Base-by-base conservation (phyloP, 2,888 invertebrate genomes). In the Drosophila anomalipes region DNA sequence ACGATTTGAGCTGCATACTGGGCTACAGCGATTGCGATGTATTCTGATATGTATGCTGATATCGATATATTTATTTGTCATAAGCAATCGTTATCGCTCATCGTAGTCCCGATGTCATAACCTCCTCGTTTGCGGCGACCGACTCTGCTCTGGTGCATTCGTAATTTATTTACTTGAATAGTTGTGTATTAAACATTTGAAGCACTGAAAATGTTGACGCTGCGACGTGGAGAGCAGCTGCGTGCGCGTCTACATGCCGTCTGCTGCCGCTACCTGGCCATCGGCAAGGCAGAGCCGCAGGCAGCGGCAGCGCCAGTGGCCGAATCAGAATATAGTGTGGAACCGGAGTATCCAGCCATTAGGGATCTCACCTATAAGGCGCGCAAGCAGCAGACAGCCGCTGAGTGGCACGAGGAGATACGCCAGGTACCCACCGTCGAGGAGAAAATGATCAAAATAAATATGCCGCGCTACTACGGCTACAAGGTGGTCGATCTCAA, bases 381-480 rank as follows among this genome's bases (percentile, higher is more conserved):
- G 10, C 94, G 90, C 70, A 93, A 94, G 69, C 92, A 93, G 83
- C 94, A 95, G 52, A 91, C 94, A 67, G 92, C 94, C 0, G 91
- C 94, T 75, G 79, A 89, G 3, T 93, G 94, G 92, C 94, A 95
- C 84, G 94, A 96, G 22, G 94, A 95, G 89, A 95, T 97, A 19
- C 94, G 95, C 91, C 92, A 94, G 1, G 86, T 96, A 16, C 94
- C 95, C 67, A 97, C 97, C 0, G 95, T 97, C 0, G 98, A 98
- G 93, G 97, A 97, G 92, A 98, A 98, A 91, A 94, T 97, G 83
- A 95, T 97, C 61, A 97, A 96, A 82, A 89, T 97, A 32, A 97
- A 97, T 92, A 96, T 97, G 95, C 97, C 97, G 0, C 95, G 95
- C 58, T 97, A 96, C 92, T 98, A 97, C 92, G 97, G 98, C 2